A percentile compares a stretch with the other conserved stretches of the same genome.
Evolutionary conservation across 2,797 vertebrate genomes (phyloP).

Genomic region (Chiloscyllium punctatum): DNA sequence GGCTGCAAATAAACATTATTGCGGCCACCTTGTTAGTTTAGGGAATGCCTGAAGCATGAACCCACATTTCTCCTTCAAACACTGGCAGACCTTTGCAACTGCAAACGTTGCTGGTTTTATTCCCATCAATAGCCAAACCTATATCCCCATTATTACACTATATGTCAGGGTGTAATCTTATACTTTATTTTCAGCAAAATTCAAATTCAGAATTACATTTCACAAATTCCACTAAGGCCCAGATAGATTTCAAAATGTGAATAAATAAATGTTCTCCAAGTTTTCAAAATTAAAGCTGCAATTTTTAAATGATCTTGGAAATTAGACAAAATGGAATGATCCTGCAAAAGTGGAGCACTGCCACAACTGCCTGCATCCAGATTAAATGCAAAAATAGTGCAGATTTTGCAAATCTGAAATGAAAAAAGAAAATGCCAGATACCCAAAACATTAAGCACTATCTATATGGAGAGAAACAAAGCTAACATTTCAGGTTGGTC

Average conservation of each 20-base stretch:
- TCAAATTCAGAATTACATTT: background rate
- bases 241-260: background rate
- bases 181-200: background rate
- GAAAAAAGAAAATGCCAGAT: background rate
- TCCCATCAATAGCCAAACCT: background rate
- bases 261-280: background rate
- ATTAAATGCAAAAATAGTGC: background rate
- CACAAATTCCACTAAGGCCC: background rate
- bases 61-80: constrained; percentile 8
- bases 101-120: background rate
- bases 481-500: background rate
- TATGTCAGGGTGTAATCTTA: background rate
- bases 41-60: background rate
- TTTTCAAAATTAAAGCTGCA: background rate
- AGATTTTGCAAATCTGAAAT: background rate
- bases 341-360: background rate
- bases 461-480: background rate
- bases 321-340: background rate
- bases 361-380: background rate
- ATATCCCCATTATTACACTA: background rate
- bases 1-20: background rate
- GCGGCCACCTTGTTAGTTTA: background rate
- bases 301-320: background rate
- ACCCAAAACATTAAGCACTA: background rate
- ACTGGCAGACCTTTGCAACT: background rate